Base-by-base conservation (phyloP, 2,888 invertebrate genomes). In the Lithodes maja region DNA sequence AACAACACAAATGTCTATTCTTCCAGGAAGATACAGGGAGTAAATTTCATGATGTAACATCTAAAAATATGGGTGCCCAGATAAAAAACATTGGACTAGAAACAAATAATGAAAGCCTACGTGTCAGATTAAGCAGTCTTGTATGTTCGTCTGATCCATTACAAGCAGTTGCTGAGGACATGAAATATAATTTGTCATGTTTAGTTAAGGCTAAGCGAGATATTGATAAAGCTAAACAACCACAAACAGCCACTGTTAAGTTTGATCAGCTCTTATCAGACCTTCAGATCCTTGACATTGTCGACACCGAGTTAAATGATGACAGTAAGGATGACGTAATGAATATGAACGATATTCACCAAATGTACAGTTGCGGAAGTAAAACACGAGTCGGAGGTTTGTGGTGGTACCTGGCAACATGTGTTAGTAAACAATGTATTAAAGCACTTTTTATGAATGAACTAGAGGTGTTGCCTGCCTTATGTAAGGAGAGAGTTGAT, bases 81-180 rank as follows among this genome's bases (percentile, higher is more conserved):
- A 5, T 78, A 7, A 78, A 49, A 78, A 50, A 49, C 7, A 78
- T 78, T 78, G 78, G 78, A 12, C 78, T 12, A 78, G 53, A 78
- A 52, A 78, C n/a, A 50, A 12, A 49, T 33, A 33, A 33, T 33
- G 78, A 78, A 53, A 78, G 12, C 3, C 50, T 78, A 3, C 3
- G n/a, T 12, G 5, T 78, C 50, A 78, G 78, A 50, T n/a, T 78
- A 12, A 78, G n/a, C 78, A 78, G n/a, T 78, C 9, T 78, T 9
- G n/a, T 78, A 15, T 52, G 78, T 50, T 78, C 78, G n/a, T 53
- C 81, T 55, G 12, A 81, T 17, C 61, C 61, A 81, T 54, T 81
- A 54, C 81, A 81, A 81, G 81, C 61, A 55, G 9, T 81, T n/a
- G 81, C 81, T 54, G 81, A 81, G 61, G 81, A 81, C 33, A 81